A percentile compares a stretch with the other conserved stretches of the same genome.
phyloP scores from a whole-genome alignment of 2,888 invertebrate genomes.

The Plagiodera versicolora region DNA sequence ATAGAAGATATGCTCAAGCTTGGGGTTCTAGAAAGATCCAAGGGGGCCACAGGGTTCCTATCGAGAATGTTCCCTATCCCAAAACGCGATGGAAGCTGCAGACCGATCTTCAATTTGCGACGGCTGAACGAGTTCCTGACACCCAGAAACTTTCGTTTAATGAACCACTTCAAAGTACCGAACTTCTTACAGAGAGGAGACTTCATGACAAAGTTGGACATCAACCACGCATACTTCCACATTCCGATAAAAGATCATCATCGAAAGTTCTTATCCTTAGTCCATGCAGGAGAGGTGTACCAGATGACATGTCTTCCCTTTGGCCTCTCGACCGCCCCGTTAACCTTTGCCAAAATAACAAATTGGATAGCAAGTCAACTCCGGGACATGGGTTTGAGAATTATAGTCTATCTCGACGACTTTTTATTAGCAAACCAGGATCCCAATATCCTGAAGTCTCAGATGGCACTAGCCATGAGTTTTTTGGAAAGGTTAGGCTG shows the following conservation, averaged over 20 bases:
- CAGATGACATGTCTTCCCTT: slow-evolving; percentile 36
- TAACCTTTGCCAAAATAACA: slow-evolving; percentile 32
- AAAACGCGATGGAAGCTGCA: neutral
- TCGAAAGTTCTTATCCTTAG: neutral
- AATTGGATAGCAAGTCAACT: slow-evolving; percentile 36
- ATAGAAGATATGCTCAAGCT: too few species aligned
- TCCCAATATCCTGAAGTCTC: neutral
- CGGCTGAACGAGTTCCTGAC: too few species aligned
- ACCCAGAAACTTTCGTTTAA: neutral
- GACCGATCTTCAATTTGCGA: too few species aligned
- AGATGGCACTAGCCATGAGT: neutral
- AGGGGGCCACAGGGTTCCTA: too few species aligned
- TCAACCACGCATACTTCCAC: neutral
- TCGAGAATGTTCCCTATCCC: too few species aligned
- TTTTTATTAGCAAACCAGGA: slow-evolving; percentile 22
- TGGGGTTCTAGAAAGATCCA: too few species aligned
- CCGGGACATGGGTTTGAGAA: slow-evolving; percentile 26
- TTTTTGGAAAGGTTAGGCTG: neutral
- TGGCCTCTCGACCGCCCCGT: slow-evolving; percentile 36
- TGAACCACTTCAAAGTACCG: slow-evolving; percentile 1
- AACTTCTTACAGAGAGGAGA: neutral
- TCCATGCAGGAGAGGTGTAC: neutral
- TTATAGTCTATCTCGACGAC: slow-evolving; percentile 41
- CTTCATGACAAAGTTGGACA: too few species aligned
- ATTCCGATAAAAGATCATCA: neutral